phyloP scores from a whole-genome alignment of 2,888 invertebrate species.

The Drymonia ruficornis region DNA sequence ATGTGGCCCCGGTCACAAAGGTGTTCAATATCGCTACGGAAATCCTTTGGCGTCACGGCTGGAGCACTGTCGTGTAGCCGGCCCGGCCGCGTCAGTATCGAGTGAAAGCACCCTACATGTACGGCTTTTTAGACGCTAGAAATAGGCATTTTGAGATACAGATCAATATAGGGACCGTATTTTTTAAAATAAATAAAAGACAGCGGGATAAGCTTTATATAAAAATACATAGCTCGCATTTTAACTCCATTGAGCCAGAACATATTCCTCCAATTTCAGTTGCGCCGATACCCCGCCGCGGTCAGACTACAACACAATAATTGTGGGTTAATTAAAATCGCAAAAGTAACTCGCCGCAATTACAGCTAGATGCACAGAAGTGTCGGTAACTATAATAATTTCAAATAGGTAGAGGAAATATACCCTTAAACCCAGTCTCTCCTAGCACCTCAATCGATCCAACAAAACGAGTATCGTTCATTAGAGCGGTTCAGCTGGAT shows the following conservation, averaged over 20 bases:
- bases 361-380: not conserved
- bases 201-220: no score
- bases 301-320: not conserved
- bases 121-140: not conserved
- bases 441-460: no score
- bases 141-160: not conserved
- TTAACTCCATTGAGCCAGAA: not conserved
- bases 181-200: no score
- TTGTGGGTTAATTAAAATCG: not conserved
- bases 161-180: no score
- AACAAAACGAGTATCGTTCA: slow-evolving; percentile 27
- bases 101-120: not conserved
- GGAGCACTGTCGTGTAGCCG: not conserved
- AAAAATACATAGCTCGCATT: not conserved
- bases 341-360: not conserved
- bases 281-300: not conserved
- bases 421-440: no score
- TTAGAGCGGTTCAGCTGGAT: slow-evolving; percentile 25
- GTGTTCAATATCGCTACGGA: not conserved
- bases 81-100: not conserved
- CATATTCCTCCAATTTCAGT: not conserved
- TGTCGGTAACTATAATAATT: no score
- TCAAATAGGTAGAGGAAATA: no score
- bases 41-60: not conserved
- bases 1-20: not conserved